Evolutionary conservation across 30 jellyfish, hydroid and myxozoan genomes (phyloP), one percentile per base, ranked within the genome.

Genomic region (Aurelia aurita complex sp. Pacific): DNA sequence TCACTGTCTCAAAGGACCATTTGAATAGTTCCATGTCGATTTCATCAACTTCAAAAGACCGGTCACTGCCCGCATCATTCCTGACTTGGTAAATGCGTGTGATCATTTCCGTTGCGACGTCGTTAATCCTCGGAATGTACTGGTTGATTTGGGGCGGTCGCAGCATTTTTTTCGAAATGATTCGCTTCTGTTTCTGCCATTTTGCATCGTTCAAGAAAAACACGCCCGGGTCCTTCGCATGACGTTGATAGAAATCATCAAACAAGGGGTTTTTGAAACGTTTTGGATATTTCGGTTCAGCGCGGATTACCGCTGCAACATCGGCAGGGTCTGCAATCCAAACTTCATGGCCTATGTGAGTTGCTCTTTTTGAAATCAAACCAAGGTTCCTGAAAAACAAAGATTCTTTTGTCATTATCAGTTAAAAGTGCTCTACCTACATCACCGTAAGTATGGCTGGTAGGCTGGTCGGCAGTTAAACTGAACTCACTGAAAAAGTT

Each of bases 1-100:
- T 80, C 36, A 88, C 96, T 1, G 91, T 66, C 51, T 88, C 96
- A 80, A 88, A 88, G 10, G 97, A 80, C 97, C 97, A 88, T 34
- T 76, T 74, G 85, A 88, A 88, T n/a, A 88, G 52, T 55, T 68
- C 89, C 86, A 77, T 74, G 32, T 80, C 90, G 2, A 88, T 42
- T 35, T 67, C 85, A 43, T 73, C 82, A 14, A 88, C 87, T 72
- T 88, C 97, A 42, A n/a, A 75, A 16, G 80, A 17, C 13, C 69
- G 43, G 16, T 69, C 79, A 19, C 18, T 53, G 6, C 63, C 68
- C 29, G 82, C 40, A 2, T 15, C 46, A 57, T 76, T 77, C n/a
- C 96, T 73, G 55, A 59, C 75, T 12, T 68, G 55, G 10, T 15
- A 35, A 54, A 87, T 68, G 17, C 82, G 69, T 18, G 62, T 67